Evolutionary conservation across 2,113 vertebrate species (phyloP).

Genomic region (Paedocypris sp.): DNA sequence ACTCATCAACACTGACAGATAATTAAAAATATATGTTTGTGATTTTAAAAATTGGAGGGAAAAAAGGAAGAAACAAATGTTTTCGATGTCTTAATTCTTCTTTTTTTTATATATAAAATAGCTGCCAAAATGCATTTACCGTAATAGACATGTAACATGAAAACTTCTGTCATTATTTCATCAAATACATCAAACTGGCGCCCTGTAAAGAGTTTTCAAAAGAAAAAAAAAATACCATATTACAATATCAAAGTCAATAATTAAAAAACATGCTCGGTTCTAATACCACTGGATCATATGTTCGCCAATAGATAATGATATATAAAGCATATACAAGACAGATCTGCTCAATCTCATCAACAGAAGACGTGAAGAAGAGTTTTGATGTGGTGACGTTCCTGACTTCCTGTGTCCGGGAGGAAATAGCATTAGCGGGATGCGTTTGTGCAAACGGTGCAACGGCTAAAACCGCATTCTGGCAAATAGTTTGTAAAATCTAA

Average conservation of each 20-base stretch:
- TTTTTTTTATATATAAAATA: constrained; percentile 36
- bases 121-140: constrained; percentile 36
- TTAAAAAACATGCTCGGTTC: constrained; percentile 29
- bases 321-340: not conserved
- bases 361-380: not conserved
- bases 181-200: constrained; percentile 30
- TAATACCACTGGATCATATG: constrained; percentile 15
- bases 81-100: constrained; percentile 8
- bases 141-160: constrained; percentile 23
- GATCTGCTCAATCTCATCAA: not conserved
- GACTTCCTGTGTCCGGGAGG: not conserved
- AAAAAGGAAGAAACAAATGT: not conserved
- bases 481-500: not conserved
- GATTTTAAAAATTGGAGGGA: no score
- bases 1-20: no score
- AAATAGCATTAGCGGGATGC: not conserved
- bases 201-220: constrained; percentile 16
- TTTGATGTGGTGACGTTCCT: not conserved
- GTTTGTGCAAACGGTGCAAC: constrained; percentile 3
- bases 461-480: not conserved
- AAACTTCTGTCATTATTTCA: constrained; percentile 19
- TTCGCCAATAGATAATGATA: not conserved
- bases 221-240: constrained; percentile 17
- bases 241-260: constrained; percentile 27
- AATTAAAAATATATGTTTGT: no score